Evolutionary conservation across 2,888 invertebrate genomes (phyloP), one percentile per base, ranked within the genome.

Genomic region (Epistrophella euchroma): DNA sequence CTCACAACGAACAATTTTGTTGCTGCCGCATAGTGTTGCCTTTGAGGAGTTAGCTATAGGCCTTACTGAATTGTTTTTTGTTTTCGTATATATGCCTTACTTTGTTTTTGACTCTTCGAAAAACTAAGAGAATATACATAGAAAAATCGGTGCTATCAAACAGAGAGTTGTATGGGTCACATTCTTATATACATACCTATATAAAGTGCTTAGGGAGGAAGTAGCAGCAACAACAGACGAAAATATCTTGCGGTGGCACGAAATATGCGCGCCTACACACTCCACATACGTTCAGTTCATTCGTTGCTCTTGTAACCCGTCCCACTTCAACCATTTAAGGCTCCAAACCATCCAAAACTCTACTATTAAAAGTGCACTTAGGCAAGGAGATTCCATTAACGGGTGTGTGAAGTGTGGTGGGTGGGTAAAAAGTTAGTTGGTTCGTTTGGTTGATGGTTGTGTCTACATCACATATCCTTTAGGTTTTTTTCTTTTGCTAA

Each of bases 301-400:
- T 68, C 52, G 52, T 60, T 62, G 66, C 70, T 71, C 43, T 80
- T 62, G 43, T 56, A 32, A 43, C 52, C 73, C 43, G 32, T 58
- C 35, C 68, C 75, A 62, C 71, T 55, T 64, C 15, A 79, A 55
- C 40, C 79, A 52, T 66, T 71, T 76, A 60, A 76, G 81, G 81
- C 70, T 75, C 64, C 71, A n/a, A 68, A 68, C 74, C 83, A 74
- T 43, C 70, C 73, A 62, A 86, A 86, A 86, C 86, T 86, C 78
- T 82, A 74, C 86, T 78, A 82, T 82, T 78, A 82, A 86, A 86
- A 86, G 86, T 86, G 86, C 86, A 86, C 86, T 86, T 86, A 86
- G 86, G 74, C 77, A 56, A 52, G 81, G 74, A 86, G 86, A 82
- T 86, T 86, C 86, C 86, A 86, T 86, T 86, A 86, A 70, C 82